Conservation (phyloP, 2,113 vertebrate species). For the Hemiprocne comata region DNA sequence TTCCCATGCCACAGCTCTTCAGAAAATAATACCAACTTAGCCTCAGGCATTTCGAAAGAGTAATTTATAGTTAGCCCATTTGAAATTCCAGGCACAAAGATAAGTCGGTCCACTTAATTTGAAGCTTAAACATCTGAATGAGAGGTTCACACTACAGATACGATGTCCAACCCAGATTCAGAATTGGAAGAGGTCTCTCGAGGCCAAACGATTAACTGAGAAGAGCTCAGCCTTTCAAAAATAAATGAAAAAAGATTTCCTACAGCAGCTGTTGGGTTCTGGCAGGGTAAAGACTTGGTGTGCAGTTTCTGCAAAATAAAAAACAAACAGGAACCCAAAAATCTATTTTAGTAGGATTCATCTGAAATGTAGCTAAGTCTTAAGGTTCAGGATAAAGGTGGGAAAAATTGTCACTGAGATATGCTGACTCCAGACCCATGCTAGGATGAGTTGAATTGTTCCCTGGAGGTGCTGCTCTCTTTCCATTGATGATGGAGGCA, state of each 20-base stretch:
- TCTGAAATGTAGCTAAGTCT: background rate
- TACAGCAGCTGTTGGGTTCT: background rate
- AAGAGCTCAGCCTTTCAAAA: constrained; percentile 8
- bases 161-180: background rate
- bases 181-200: background rate
- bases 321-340: background rate
- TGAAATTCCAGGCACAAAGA: background rate
- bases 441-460: background rate
- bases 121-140: background rate
- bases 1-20: background rate
- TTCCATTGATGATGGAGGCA: background rate
- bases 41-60: background rate
- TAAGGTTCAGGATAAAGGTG: background rate
- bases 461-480: background rate
- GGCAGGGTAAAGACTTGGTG: background rate
- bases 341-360: background rate
- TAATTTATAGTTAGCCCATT: background rate
- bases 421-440: background rate
- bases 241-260: background rate
- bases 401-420: background rate
- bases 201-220: background rate
- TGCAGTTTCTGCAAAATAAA: background rate
- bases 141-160: background rate
- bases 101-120: background rate
- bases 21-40: background rate